phyloP scores from a whole-genome alignment of 2,888 invertebrate species.

The Gortyna flavago region DNA sequence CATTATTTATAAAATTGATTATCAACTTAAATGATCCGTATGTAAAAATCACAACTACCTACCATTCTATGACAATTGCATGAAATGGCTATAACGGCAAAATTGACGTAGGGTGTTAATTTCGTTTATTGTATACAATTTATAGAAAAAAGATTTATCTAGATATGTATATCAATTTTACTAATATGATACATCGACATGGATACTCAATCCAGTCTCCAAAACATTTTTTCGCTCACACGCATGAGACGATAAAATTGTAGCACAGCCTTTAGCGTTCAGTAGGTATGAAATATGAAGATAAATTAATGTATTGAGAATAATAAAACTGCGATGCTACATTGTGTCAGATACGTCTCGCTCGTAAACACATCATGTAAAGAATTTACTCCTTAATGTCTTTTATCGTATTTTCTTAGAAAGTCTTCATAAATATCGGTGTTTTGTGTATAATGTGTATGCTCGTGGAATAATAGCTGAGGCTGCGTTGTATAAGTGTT shows the following conservation, averaged over 20 bases:
- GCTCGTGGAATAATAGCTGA: constrained; percentile 13
- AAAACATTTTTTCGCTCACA: background rate
- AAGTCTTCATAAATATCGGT: constrained; percentile 41
- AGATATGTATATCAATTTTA: background rate
- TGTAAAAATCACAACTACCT: background rate
- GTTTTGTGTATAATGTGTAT: constrained; percentile 12
- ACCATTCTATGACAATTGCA: too few relatives aligned
- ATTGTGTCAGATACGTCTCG: constrained; percentile 39
- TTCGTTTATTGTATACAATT: background rate
- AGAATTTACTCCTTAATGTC: constrained; percentile 44
- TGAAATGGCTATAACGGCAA: too few relatives aligned
- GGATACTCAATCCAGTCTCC: constrained; percentile 1
- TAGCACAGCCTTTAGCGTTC: constrained; percentile 19
- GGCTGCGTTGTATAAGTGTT: too few relatives aligned
- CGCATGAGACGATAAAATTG: constrained; percentile 22
- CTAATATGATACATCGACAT: background rate
- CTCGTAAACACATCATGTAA: constrained; percentile 45
- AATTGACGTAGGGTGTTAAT: background rate
- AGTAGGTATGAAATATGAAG: constrained; percentile 43
- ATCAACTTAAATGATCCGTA: background rate
- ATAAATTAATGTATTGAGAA: constrained; percentile 59
- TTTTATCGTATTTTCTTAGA: constrained; percentile 49
- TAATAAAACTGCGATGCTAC: constrained; percentile 39
- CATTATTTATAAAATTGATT: background rate
- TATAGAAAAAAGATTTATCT: background rate